phyloP scores from a whole-genome alignment of 2,888 invertebrate species.

The Trichacis sp. region DNA sequence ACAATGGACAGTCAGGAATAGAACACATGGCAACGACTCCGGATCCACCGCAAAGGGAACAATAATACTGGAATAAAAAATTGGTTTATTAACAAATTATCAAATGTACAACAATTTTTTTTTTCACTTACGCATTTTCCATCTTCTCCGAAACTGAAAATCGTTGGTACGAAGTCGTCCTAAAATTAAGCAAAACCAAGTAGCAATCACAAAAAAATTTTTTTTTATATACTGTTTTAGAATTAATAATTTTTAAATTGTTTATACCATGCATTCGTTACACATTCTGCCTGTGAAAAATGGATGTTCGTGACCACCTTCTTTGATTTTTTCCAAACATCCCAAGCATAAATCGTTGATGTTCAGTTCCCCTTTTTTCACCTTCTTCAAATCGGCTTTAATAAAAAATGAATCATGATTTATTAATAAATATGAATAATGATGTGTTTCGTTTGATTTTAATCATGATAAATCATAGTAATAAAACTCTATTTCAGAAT shows the following conservation, averaged over 20 bases:
- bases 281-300: constrained; percentile 62
- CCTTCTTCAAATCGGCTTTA: constrained; percentile 45
- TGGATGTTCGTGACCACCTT: constrained; percentile 55
- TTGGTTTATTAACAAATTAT: no score
- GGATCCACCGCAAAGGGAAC: constrained; percentile 58
- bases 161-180: constrained; percentile 53
- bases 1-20: constrained; percentile 60
- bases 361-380: constrained; percentile 25
- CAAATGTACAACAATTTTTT: constrained; percentile 10
- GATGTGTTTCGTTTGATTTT: no score
- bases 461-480: no score
- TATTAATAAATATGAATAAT: no score
- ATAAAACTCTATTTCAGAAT: no score
- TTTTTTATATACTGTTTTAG: no score
- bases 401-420: no score
- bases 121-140: constrained; percentile 63
- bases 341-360: constrained; percentile 49
- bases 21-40: constrained; percentile 64
- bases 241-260: no score
- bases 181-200: no score
- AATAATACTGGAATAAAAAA: constrained; percentile 54
- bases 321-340: constrained; percentile 47
- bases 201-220: no score
- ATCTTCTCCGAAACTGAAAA: constrained; percentile 63
- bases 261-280: constrained; percentile 60